A percentile compares a stretch with the other conserved stretches of the same genome.
Evolutionary conservation across 2,113 vertebrate genomes (phyloP).

Genomic region (Hiodon tergisus): DNA sequence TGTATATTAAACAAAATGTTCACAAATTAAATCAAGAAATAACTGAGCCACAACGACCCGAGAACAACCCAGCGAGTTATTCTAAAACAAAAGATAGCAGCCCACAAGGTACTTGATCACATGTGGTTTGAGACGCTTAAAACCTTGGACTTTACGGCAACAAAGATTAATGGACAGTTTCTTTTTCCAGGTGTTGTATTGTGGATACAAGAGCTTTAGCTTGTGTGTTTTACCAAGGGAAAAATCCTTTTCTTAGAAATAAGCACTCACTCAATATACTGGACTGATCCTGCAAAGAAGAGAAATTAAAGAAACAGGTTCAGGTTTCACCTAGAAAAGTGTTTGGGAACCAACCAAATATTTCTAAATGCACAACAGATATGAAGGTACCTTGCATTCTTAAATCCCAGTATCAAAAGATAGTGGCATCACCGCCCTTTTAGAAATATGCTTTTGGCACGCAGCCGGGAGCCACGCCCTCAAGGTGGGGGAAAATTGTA

Average conservation of each 20-base stretch:
- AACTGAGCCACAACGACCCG: conserved; percentile 60
- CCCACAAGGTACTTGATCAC: conserved; percentile 48
- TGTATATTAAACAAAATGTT: conserved; percentile 66
- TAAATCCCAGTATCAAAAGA: conserved; percentile 11
- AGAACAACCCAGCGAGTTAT: conserved; percentile 58
- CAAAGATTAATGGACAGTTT: conserved; percentile 62
- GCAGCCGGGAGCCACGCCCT: not conserved
- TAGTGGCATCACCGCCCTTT: not conserved
- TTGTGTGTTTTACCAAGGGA: conserved; percentile 55
- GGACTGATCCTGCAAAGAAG: conserved; percentile 49
- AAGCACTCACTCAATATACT: conserved; percentile 66
- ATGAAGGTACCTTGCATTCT: not conserved
- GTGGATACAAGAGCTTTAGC: conserved; percentile 69
- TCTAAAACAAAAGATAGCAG: conserved; percentile 53
- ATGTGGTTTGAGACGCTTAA: conserved; percentile 57
- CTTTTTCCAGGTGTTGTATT: conserved; percentile 74
- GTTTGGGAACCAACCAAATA: conserved; percentile 12
- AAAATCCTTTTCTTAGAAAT: conserved; percentile 64
- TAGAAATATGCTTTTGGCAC: not conserved
- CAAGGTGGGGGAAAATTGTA: not conserved
- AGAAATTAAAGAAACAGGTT: conserved; percentile 37
- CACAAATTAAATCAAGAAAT: conserved; percentile 63
- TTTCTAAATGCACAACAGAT: not conserved
- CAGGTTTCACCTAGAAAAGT: conserved; percentile 38
- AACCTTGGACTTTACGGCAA: conserved; percentile 53